phyloP scores from a whole-genome alignment of 2,888 invertebrate genomes.

The Drosophila maculinotata region DNA sequence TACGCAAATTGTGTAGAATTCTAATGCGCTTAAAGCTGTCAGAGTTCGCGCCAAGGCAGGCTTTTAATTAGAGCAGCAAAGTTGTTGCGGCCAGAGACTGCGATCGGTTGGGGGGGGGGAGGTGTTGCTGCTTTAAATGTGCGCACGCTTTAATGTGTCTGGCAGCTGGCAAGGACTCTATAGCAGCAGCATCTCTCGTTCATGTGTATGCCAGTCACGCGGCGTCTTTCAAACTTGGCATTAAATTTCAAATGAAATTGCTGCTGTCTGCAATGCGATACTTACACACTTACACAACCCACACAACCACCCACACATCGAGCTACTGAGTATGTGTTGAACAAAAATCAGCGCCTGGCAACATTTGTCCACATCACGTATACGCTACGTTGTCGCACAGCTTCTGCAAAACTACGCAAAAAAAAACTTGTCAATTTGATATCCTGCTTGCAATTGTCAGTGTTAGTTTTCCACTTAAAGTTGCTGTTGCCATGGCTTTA shows the following conservation, averaged over 20 bases:
- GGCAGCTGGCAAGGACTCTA: constrained; percentile 34
- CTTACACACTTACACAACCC: constrained; percentile 16
- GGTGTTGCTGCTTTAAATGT: constrained; percentile 30
- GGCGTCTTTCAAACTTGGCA: constrained; percentile 72
- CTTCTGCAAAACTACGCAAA: constrained; percentile 32
- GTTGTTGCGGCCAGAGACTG: constrained; percentile 4
- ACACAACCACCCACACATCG: constrained; percentile 12
- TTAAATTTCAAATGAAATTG: constrained; percentile 80
- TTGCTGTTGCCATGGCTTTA: constrained; percentile 32
- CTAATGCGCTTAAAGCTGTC: constrained; percentile 67
- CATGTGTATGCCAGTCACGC: constrained; percentile 71
- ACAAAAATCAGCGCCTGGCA: constrained; percentile 66
- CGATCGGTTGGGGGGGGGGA: neutral
- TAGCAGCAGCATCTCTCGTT: constrained; percentile 12
- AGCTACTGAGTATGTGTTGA: constrained; percentile 40
- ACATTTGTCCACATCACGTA: constrained; percentile 76
- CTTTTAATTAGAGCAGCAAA: constrained; percentile 63
- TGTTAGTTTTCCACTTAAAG: constrained; percentile 41
- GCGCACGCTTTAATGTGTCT: constrained; percentile 48
- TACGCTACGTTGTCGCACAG: constrained; percentile 61
- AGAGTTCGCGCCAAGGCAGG: constrained; percentile 59
- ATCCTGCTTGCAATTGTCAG: constrained; percentile 24
- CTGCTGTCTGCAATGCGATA: constrained; percentile 78
- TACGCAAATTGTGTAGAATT: constrained; percentile 23
- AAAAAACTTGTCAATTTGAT: constrained; percentile 67